Conservation (phyloP, 2,888 invertebrate genomes). For the Caenorhabditis japonica region DNA sequence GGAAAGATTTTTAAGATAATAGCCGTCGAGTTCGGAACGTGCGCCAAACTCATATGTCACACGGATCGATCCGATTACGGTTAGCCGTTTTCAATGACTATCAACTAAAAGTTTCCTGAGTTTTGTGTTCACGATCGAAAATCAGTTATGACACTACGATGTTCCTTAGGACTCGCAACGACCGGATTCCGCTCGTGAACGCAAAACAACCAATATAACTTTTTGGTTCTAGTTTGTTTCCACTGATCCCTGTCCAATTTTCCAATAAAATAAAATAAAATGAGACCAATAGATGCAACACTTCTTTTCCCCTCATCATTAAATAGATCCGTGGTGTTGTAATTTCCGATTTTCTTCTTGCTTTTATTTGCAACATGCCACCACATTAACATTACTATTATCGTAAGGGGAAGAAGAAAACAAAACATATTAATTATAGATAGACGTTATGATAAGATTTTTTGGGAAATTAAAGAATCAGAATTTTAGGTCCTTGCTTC, state of each 20-base stretch:
- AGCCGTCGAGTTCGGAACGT: too few relatives aligned
- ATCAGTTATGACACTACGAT: too few relatives aligned
- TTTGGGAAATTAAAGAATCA: neutral
- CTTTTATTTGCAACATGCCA: neutral
- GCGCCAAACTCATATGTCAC: too few relatives aligned
- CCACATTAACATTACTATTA: neutral
- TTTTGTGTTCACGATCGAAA: too few relatives aligned
- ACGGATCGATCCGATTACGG: too few relatives aligned
- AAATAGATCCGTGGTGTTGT: constrained; percentile 26
- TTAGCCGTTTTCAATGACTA: too few relatives aligned
- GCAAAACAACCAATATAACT: too few relatives aligned
- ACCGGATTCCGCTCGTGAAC: too few relatives aligned
- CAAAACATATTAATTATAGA: neutral
- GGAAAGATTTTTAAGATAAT: too few relatives aligned
- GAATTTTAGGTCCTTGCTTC: constrained; percentile 42
- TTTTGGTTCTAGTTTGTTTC: neutral
- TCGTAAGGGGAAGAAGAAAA: neutral
- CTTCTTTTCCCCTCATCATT: constrained; percentile 17
- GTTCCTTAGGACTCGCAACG: too few relatives aligned
- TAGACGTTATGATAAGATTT: neutral
- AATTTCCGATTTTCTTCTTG: constrained; percentile 16
- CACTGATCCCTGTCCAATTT: neutral
- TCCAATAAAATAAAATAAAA: constrained; percentile 25
- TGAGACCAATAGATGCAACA: constrained; percentile 22
- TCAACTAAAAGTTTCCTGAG: too few relatives aligned